A percentile compares a stretch with the other conserved stretches of the same genome.
Evolutionary conservation across 2,888 invertebrate genomes (phyloP).

Genomic region (Tetranychus truncatus): DNA sequence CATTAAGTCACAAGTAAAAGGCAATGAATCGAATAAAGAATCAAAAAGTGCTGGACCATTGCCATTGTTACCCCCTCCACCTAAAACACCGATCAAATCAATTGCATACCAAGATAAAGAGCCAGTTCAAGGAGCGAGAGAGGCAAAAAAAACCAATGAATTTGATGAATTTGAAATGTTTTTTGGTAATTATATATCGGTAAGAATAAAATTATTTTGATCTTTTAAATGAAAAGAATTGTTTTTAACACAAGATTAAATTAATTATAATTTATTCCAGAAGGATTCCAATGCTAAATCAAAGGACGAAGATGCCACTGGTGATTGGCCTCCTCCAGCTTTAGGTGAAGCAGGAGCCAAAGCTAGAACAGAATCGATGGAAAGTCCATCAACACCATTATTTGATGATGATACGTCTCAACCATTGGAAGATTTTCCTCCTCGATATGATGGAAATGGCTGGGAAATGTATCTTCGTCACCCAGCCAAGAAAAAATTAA

Average conservation of each 20-base stretch:
- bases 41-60: not conserved
- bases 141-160: conserved; percentile 10
- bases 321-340: conserved; percentile 29
- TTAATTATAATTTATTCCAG: too few species aligned
- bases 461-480: conserved; percentile 94
- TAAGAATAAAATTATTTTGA: not conserved
- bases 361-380: conserved; percentile 41
- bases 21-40: conserved; percentile 21
- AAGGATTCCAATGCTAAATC: not conserved
- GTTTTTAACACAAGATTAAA: too few species aligned
- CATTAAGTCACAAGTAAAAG: conserved; percentile 29
- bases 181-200: conserved; percentile 9
- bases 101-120: conserved; percentile 29
- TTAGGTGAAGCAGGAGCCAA: conserved; percentile 34
- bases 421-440: conserved; percentile 75
- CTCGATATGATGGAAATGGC: conserved; percentile 60
- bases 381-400: conserved; percentile 74
- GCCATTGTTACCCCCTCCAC: conserved; percentile 52
- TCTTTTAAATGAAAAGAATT: too few species aligned
- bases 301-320: conserved; percentile 28
- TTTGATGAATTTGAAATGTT: conserved; percentile 21
- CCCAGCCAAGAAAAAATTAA: conserved; percentile 88
- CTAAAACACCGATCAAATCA: conserved; percentile 35
- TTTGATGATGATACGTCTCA: conserved; percentile 83
- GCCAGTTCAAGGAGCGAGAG: not conserved